phyloP scores from a whole-genome alignment of 2,113 vertebrate species.

The Hassar affinis region DNA sequence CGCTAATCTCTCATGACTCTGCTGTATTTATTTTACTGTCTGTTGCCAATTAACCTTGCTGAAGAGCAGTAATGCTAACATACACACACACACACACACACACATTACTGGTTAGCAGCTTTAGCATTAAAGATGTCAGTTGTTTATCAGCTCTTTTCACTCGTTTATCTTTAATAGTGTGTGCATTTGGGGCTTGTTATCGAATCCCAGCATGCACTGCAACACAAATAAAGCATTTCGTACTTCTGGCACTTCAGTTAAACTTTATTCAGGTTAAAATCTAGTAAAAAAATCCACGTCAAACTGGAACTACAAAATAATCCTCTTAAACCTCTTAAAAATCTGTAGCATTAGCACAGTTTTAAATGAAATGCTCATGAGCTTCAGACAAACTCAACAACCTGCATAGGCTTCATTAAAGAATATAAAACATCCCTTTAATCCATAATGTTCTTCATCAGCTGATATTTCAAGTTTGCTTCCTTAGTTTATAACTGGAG shows the following conservation, averaged over 20 bases:
- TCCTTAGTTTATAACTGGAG: neutral
- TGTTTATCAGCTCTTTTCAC: conserved; percentile 18
- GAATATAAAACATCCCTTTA: neutral
- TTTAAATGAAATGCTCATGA: conserved; percentile 46
- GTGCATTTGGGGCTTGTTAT: conserved; percentile 16
- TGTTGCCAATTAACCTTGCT: conserved; percentile 34
- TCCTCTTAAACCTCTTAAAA: conserved; percentile 67
- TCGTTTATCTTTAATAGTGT: conserved; percentile 14
- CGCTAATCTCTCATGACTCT: conserved; percentile 46
- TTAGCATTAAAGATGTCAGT: conserved; percentile 8
- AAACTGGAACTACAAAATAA: conserved; percentile 56
- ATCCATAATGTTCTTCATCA: neutral
- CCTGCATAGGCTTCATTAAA: neutral
- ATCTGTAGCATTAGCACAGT: conserved; percentile 61
- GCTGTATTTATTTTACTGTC: conserved; percentile 44
- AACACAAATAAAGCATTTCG: neutral
- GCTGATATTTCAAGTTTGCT: neutral
- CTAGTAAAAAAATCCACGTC: conserved; percentile 50
- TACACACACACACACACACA: conserved; percentile 21
- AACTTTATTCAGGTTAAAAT: conserved; percentile 51
- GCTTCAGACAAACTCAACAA: conserved; percentile 24
- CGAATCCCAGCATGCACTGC: neutral
- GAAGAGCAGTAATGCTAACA: conserved; percentile 25
- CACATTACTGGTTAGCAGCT: conserved; percentile 18
- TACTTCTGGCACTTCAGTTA: conserved; percentile 19